Conservation (phyloP, 2,797 vertebrate species). For the Pangasius macronema region DNA sequence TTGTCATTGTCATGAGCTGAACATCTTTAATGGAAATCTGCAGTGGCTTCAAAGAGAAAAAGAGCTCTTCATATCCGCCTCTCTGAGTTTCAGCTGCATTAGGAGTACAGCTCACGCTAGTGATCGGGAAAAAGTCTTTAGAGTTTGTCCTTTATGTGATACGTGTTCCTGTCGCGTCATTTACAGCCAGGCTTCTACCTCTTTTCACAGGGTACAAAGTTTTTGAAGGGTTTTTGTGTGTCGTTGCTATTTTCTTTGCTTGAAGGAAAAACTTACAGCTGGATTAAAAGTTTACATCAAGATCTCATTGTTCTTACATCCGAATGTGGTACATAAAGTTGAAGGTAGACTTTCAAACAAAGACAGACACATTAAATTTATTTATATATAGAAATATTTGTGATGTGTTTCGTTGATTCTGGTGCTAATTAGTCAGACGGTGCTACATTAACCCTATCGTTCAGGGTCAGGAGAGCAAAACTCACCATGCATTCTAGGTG, state of each 20-base stretch:
- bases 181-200: too few species aligned
- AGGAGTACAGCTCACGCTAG: not conserved
- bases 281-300: not conserved
- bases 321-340: not conserved
- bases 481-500: not conserved
- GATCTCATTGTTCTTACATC: not conserved
- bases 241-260: too few species aligned
- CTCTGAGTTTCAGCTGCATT: conserved; percentile 17
- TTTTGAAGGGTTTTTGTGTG: too few species aligned
- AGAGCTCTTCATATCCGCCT: conserved; percentile 29
- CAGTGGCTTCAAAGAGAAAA: conserved; percentile 49
- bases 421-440: not conserved
- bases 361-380: not conserved
- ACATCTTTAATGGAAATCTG: conserved; percentile 54
- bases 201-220: too few species aligned
- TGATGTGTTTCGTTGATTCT: not conserved
- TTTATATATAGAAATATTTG: not conserved
- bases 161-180: not conserved
- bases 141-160: not conserved
- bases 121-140: not conserved
- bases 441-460: not conserved
- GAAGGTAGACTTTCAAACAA: not conserved
- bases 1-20: conserved; percentile 46
- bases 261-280: not conserved
- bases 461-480: not conserved